Evolutionary conservation across 2,888 invertebrate genomes (phyloP).

Genomic region (Pseudococcus viburni): DNA sequence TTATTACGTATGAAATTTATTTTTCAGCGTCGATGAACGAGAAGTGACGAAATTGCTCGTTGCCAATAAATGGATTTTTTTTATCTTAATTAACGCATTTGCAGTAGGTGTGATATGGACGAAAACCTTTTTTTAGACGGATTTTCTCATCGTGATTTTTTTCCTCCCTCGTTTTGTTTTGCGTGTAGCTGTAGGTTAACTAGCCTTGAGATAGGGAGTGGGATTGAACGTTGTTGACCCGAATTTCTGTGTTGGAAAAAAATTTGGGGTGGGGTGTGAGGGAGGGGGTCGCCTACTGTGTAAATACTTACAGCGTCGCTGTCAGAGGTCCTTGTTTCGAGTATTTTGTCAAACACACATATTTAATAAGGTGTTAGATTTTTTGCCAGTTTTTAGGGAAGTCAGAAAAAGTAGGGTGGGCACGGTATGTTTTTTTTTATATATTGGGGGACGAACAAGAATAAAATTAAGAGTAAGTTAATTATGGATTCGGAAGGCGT

Average conservation of each 20-base stretch:
- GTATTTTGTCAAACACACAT: too few species aligned
- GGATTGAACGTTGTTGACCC: neutral
- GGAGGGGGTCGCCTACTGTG: too few species aligned
- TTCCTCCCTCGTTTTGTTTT: neutral
- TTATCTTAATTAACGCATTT: conserved; percentile 11
- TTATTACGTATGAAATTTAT: conserved; percentile 48
- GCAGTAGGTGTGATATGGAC: conserved; percentile 23
- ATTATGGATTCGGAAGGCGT: too few species aligned
- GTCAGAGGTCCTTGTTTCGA: too few species aligned
- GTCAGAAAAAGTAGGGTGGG: too few species aligned
- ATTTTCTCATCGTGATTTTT: neutral
- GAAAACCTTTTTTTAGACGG: neutral
- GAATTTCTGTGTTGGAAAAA: neutral
- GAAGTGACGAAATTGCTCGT: conserved; percentile 35
- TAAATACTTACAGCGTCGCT: too few species aligned
- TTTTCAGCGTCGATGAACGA: conserved; percentile 54
- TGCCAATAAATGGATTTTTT: conserved; percentile 20
- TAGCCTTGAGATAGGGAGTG: neutral
- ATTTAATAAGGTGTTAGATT: too few species aligned
- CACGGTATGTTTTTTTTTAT: too few species aligned
- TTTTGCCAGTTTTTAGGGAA: too few species aligned
- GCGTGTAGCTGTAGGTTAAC: neutral
- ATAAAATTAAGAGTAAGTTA: too few species aligned
- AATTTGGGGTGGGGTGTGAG: too few species aligned
- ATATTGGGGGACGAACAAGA: too few species aligned